phyloP scores from a whole-genome alignment of 1,140 invertebrate species.

The Sitophilus oryzae region DNA sequence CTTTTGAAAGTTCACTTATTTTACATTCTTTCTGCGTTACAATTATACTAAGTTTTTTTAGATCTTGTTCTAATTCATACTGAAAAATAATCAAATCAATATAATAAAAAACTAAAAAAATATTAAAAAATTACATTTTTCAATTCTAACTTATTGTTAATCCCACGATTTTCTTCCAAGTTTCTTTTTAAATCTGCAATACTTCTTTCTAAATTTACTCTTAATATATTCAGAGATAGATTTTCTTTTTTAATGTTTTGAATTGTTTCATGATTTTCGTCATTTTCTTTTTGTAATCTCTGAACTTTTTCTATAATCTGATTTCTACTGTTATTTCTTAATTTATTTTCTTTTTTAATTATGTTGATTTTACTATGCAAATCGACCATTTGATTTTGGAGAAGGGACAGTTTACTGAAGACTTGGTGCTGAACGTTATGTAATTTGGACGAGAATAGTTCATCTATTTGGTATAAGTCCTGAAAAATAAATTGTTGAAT shows the following conservation, averaged over 20 bases:
- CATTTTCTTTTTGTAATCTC: slow-evolving; percentile 20
- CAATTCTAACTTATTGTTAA: slow-evolving; percentile 11
- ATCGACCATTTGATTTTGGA: slow-evolving; percentile 14
- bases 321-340: slow-evolving; percentile 19
- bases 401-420: slow-evolving; percentile 12
- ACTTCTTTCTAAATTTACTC: slow-evolving; percentile 20
- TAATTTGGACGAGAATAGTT: slow-evolving; percentile 15
- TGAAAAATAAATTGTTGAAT: slow-evolving; percentile 7
- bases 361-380: slow-evolving; percentile 16
- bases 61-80: slow-evolving; percentile 31
- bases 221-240: slow-evolving; percentile 13
- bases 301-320: slow-evolving; percentile 20
- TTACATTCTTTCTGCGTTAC: slow-evolving; percentile 35
- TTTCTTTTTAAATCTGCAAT: slow-evolving; percentile 17
- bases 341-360: slow-evolving; percentile 20
- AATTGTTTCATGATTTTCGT: slow-evolving; percentile 12
- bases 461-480: slow-evolving; percentile 18
- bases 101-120: background rate
- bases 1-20: slow-evolving; percentile 36
- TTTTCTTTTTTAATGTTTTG: slow-evolving; percentile 25
- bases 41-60: slow-evolving; percentile 33
- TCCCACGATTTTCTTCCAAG: slow-evolving; percentile 14
- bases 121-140: slow-evolving; percentile 21
- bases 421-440: slow-evolving; percentile 10
- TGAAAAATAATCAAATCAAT: slow-evolving; percentile 24